phyloP scores from a whole-genome alignment of 2,888 invertebrate genomes.

The Hirtodrosophila trivittata region DNA sequence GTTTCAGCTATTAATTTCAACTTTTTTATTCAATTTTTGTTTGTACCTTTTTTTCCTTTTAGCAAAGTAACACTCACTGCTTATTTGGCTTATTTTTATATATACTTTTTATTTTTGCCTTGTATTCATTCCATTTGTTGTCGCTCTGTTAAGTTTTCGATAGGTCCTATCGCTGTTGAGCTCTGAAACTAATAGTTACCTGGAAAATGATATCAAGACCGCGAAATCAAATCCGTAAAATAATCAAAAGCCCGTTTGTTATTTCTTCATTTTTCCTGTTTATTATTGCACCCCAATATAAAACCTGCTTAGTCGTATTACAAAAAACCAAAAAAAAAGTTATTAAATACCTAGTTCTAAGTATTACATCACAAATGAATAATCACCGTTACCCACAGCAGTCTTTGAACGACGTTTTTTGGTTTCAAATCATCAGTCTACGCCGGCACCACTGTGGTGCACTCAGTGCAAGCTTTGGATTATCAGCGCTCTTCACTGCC shows the following conservation, averaged over 20 bases:
- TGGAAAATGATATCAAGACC: too few relatives aligned
- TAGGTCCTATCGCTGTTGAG: constrained; percentile 34
- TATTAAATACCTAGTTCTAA: constrained; percentile 27
- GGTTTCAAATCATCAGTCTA: constrained; percentile 55
- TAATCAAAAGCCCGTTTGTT: neutral
- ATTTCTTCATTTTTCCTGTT: constrained; percentile 14
- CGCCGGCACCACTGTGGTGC: constrained; percentile 18
- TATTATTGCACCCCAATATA: constrained; percentile 29
- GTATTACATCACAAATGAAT: constrained; percentile 57
- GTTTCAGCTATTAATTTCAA: constrained; percentile 43
- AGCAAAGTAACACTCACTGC: constrained; percentile 64
- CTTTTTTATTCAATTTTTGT: constrained; percentile 57
- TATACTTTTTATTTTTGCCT: constrained; percentile 67
- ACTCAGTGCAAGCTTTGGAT: constrained; percentile 31
- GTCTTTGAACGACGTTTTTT: constrained; percentile 10
- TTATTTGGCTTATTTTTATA: constrained; percentile 62
- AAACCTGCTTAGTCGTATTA: constrained; percentile 14
- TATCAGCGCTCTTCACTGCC: constrained; percentile 64
- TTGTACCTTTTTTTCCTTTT: constrained; percentile 49
- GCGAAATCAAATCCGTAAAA: too few relatives aligned
- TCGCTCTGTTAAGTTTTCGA: constrained; percentile 54
- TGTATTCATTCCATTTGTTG: constrained; percentile 53
- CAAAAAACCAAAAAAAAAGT: constrained; percentile 36
- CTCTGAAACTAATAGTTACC: too few relatives aligned
- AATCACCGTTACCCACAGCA: constrained; percentile 34